Conservation (phyloP, 2,888 invertebrate genomes). For the Ariolimax columbianus region DNA sequence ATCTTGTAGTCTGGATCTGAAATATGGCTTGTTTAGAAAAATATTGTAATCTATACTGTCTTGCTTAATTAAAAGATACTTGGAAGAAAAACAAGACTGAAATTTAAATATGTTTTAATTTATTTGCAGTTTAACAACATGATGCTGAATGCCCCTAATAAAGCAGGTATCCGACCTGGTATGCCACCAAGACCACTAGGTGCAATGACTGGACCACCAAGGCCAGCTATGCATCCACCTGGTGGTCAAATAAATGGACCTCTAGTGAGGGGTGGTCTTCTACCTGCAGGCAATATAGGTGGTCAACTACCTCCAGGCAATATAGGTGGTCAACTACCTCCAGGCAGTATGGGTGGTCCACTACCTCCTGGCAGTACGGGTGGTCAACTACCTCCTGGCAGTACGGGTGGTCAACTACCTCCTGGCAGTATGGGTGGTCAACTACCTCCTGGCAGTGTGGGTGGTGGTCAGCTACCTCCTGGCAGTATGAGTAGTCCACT, state of each 20-base stretch:
- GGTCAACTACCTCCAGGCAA: conserved; percentile 48
- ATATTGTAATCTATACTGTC: too few relatives aligned
- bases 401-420: conserved; percentile 42
- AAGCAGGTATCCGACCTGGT: conserved; percentile 28
- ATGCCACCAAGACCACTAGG: conserved; percentile 7
- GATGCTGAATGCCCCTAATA: conserved; percentile 45
- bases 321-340: conserved; percentile 42
- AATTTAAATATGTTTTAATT: not conserved
- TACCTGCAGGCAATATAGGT: conserved; percentile 54
- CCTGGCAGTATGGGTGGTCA: conserved; percentile 50
- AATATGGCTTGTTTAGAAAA: too few relatives aligned
- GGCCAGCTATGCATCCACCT: conserved; percentile 15
- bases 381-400: conserved; percentile 43
- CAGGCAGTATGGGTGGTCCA: conserved; percentile 45
- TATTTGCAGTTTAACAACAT: conserved; percentile 49
- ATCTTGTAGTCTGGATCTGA: too few relatives aligned
- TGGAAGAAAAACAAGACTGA: not conserved
- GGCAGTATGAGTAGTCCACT: conserved; percentile 42
- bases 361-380: conserved; percentile 45
- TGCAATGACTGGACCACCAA: not conserved
- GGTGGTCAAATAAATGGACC: conserved; percentile 40
- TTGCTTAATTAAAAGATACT: too few relatives aligned
- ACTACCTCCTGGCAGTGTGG: conserved; percentile 41
- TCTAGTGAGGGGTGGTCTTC: conserved; percentile 44
- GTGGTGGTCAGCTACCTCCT: conserved; percentile 40